Evolutionary conservation across 1,140 invertebrate species (phyloP), one percentile per base, ranked within the genome.

Genomic region (Drosophila novamexicana): DNA sequence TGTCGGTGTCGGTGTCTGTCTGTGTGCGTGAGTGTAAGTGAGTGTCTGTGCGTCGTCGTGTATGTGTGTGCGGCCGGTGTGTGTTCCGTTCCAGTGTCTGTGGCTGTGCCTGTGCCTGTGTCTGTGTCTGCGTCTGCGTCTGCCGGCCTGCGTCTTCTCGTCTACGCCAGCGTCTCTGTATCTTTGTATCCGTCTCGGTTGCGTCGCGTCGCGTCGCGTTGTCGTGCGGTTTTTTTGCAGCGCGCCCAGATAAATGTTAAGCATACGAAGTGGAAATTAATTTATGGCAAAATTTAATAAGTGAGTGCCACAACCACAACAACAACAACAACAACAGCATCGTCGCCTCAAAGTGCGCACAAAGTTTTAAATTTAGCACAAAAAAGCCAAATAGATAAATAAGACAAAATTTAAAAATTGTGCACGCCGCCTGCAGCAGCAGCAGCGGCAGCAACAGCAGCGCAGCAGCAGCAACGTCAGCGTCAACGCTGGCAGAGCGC

Each of bases 211-310:
- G 53, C 58, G 50, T 39, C 45, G 64, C 37, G 53, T 62, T 58
- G 57, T 73, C 63, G 70, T 50, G 52, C 62, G 53, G 56, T 37
- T 47, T 44, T 53, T 14, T 52, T 52, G 68, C 68, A 50, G 42
- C 42, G 18, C 68, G 61, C 53, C 50, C 68, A 79, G 53, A 77
- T 76, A 83, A 59, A 75, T 53, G 66, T 72, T 54, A 59, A 59
- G 44, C 62, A 75, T 56, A 57, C 32, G 61, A 76, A 81, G 63
- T 72, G 65, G 57, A 73, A 83, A 79, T 77, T 88, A 79, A 81
- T 82, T 86, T 75, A 88, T 82, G 66, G 79, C 76, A 62, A 77
- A 79, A 77, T 77, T 64, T 64, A 88, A 79, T 78, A 88, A 82
- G 77, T 79, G 73, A 72, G 68, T 44, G 57, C 57, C 57, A 47